Conservation (phyloP, 1,140 invertebrate species). For the Trialeurodes vaporariorum region DNA sequence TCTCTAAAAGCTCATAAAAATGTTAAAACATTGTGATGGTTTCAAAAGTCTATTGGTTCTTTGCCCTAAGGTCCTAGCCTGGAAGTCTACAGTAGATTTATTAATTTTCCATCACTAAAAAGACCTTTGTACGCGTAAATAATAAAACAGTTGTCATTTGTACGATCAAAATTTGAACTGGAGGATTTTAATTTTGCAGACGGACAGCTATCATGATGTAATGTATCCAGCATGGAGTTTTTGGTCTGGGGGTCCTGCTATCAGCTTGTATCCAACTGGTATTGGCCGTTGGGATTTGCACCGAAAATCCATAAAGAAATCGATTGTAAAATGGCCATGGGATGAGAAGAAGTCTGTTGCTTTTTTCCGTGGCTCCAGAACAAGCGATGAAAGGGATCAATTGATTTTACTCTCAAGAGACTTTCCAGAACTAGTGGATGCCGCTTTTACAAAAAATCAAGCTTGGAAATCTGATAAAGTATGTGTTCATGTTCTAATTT, state of each 20-base stretch:
- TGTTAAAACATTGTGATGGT: too few relatives aligned
- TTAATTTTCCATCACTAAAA: too few relatives aligned
- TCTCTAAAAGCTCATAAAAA: too few relatives aligned
- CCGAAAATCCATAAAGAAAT: constrained; percentile 53
- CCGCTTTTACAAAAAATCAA: constrained; percentile 95
- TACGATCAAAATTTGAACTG: too few relatives aligned
- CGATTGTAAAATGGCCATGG: constrained; percentile 62
- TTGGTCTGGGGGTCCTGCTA: constrained; percentile 94
- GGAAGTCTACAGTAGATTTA: too few relatives aligned
- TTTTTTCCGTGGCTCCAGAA: constrained; percentile 91
- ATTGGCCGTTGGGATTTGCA: constrained; percentile 86
- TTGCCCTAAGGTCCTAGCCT: too few relatives aligned
- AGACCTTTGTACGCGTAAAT: too few relatives aligned
- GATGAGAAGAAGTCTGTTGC: constrained; percentile 56
- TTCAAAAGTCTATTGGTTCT: too few relatives aligned
- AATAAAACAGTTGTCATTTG: too few relatives aligned
- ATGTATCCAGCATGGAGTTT: constrained; percentile 96
- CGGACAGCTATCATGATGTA: constrained; percentile 73
- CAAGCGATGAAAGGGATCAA: constrained; percentile 77
- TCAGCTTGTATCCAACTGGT: constrained; percentile 81
- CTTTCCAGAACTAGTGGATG: constrained; percentile 70
- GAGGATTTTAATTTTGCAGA: too few relatives aligned
- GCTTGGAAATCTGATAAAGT: constrained; percentile 88
- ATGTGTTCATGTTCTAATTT: constrained; percentile 24
- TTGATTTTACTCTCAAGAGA: constrained; percentile 74